Conservation (phyloP, 2,113 vertebrate genomes). For the Columbina picui region DNA sequence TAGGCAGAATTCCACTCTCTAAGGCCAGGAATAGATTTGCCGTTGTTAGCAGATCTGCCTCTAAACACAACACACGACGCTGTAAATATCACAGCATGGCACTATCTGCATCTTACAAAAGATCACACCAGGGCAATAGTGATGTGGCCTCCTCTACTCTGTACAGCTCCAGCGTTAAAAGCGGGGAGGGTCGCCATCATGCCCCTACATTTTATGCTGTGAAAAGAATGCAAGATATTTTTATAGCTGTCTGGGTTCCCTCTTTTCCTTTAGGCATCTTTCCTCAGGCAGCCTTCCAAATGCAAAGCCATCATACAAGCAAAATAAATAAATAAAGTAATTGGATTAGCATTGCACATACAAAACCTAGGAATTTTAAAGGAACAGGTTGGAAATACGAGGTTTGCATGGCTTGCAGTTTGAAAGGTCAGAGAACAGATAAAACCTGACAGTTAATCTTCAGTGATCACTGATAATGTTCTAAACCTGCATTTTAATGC, state of each 20-base stretch:
- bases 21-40: constrained; percentile 48
- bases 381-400: not conserved
- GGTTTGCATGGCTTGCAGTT: not conserved
- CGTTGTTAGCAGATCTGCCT: constrained; percentile 30
- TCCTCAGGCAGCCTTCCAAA: constrained; percentile 44
- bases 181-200: not conserved
- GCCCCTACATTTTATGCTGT: not conserved
- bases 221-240: constrained; percentile 6
- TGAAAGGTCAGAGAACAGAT: not conserved
- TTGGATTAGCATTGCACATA: not conserved
- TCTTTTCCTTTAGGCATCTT: not conserved
- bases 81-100: constrained; percentile 43
- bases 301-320: not conserved
- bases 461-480: not conserved
- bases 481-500: not conserved
- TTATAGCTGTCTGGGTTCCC: not conserved
- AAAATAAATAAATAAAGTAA: constrained; percentile 11
- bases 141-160: not conserved
- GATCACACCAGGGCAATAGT: not conserved
- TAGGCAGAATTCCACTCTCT: constrained; percentile 38
- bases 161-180: not conserved
- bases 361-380: not conserved
- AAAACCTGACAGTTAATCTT: not conserved
- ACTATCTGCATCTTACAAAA: not conserved
- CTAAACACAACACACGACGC: not conserved